phyloP scores from a whole-genome alignment of 1,140 invertebrate species.

The Zaprionus gabonicus region DNA sequence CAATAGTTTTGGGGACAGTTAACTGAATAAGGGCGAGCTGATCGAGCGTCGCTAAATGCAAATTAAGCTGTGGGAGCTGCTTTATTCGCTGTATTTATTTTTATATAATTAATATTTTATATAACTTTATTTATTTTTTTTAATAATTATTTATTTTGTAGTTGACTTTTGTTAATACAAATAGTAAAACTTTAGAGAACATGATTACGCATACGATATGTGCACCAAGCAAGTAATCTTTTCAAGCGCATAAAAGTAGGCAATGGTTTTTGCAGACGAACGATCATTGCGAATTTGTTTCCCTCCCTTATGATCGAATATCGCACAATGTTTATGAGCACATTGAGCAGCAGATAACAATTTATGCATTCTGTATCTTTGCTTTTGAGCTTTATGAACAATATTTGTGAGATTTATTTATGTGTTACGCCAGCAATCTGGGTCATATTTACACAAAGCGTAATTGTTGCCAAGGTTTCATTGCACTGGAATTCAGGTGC shows the following conservation, averaged over 20 bases:
- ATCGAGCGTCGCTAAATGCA: background rate
- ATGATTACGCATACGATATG: too few species aligned
- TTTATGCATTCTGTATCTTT: background rate
- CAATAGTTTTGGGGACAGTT: conserved; percentile 2
- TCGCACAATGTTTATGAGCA: background rate
- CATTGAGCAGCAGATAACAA: background rate
- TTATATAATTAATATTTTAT: too few species aligned
- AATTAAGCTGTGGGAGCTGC: background rate
- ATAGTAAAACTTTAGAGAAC: too few species aligned
- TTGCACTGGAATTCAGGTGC: conserved; percentile 10
- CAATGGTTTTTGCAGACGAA: background rate
- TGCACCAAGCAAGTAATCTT: background rate
- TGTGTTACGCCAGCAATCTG: background rate
- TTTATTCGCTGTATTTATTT: too few species aligned
- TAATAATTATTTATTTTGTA: too few species aligned
- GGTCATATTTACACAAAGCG: conserved; percentile 18
- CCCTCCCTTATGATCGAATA: background rate
- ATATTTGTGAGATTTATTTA: conserved; percentile 1
- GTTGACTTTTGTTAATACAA: too few species aligned
- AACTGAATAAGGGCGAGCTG: background rate
- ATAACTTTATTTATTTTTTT: too few species aligned
- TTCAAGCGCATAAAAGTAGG: conserved; percentile 12
- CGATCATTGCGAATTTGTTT: too few species aligned
- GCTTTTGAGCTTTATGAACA: background rate
- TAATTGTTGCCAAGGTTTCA: conserved; percentile 31